Percentiles rank a stretch among this genome's conserved stretches.
Conservation (phyloP, 2,888 invertebrate species). For the Hemaris fuciformis region DNA sequence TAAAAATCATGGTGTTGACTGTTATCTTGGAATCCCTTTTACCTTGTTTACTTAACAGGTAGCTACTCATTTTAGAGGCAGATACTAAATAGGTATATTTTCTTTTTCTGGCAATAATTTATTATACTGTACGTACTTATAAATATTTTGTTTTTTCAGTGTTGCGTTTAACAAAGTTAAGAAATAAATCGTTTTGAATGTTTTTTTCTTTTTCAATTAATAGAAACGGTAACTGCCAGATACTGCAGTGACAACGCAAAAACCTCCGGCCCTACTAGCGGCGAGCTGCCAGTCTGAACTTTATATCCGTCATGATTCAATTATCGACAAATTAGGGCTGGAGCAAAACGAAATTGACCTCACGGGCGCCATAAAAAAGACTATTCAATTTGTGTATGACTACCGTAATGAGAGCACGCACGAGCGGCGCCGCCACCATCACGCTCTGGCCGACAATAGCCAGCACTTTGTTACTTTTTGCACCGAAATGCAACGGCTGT, state of each 20-base stretch:
- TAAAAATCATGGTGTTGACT: no score
- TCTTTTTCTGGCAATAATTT: no score
- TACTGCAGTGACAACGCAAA: neutral
- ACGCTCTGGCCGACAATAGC: slow-evolving; percentile 39
- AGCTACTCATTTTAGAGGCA: no score
- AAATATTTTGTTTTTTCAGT: no score
- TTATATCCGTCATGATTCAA: slow-evolving; percentile 49
- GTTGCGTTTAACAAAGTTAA: no score
- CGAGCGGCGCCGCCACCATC: slow-evolving; percentile 47
- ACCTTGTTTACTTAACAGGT: no score
- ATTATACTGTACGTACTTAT: neutral
- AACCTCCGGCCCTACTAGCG: neutral
- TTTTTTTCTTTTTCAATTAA: no score
- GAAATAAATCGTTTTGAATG: no score
- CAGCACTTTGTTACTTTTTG: slow-evolving; percentile 60
- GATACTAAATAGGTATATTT: no score
- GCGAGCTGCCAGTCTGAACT: neutral
- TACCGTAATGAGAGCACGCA: slow-evolving; percentile 71
- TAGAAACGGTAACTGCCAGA: no score
- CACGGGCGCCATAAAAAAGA: slow-evolving; percentile 58
- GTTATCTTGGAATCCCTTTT: no score
- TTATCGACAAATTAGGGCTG: slow-evolving; percentile 63
- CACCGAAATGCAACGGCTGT: slow-evolving; percentile 66
- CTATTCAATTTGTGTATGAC: slow-evolving; percentile 67
- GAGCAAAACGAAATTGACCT: slow-evolving; percentile 51